Evolutionary conservation across 1,140 invertebrate genomes (phyloP).

Genomic region (Vanessa atalanta): DNA sequence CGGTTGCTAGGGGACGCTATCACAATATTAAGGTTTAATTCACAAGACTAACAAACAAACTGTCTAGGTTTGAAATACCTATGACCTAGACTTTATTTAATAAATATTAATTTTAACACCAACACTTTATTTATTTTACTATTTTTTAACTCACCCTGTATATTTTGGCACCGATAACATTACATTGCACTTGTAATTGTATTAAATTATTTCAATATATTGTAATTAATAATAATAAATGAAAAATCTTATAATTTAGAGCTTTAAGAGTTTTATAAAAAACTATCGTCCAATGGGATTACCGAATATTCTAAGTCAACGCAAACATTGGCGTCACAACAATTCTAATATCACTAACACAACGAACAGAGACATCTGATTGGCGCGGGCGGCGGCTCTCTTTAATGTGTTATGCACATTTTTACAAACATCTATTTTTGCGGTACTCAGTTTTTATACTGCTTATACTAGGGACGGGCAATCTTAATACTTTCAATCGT

Average conservation of each 20-base stretch:
- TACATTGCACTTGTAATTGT: not conserved
- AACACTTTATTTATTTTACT: not conserved
- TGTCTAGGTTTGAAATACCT: not conserved
- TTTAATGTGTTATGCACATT: slow-evolving; percentile 69
- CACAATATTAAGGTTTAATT: slow-evolving; percentile 14
- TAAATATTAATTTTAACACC: not conserved
- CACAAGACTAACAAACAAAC: not conserved
- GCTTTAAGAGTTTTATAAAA: not conserved
- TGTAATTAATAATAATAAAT: not conserved
- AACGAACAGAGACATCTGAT: slow-evolving; percentile 41
- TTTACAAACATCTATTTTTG: slow-evolving; percentile 77
- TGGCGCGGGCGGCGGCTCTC: slow-evolving; percentile 43
- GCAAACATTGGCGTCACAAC: slow-evolving; percentile 30
- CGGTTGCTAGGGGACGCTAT: not conserved
- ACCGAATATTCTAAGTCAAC: slow-evolving; percentile 33
- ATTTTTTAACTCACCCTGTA: not conserved
- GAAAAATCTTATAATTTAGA: not conserved
- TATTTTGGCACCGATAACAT: not conserved
- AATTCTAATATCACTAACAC: slow-evolving; percentile 38
- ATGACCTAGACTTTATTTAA: not conserved
- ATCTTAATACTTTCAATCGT: slow-evolving; percentile 57
- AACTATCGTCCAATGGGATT: slow-evolving; percentile 31
- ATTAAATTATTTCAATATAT: not conserved
- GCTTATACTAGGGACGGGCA: slow-evolving; percentile 32
- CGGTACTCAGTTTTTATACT: slow-evolving; percentile 67